Evolutionary conservation across 2,888 invertebrate species (phyloP).

Genomic region (Conus canariensis): DNA sequence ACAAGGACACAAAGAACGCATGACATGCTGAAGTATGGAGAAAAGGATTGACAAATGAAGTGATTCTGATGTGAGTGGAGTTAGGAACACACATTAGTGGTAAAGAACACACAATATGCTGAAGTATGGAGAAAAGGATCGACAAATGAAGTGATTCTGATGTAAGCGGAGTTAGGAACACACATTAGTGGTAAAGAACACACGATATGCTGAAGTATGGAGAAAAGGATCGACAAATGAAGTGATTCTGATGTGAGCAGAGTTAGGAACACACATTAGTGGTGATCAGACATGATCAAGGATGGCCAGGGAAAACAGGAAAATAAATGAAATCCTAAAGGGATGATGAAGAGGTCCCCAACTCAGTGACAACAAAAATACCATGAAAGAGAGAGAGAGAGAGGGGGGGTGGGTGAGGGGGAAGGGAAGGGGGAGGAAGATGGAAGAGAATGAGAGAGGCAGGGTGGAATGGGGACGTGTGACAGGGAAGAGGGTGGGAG

Average conservation of each 20-base stretch:
- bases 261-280: too few species aligned
- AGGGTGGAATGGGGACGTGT: too few species aligned
- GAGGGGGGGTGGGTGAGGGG: background rate
- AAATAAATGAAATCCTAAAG: too few species aligned
- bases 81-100: too few species aligned
- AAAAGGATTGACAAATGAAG: background rate
- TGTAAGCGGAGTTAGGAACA: too few species aligned
- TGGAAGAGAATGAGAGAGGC: too few species aligned
- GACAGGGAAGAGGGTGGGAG: too few species aligned
- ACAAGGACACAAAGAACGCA: background rate
- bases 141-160: background rate
- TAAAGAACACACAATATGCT: background rate
- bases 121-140: background rate
- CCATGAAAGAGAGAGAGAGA: background rate
- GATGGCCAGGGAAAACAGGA: too few species aligned
- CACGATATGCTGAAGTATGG: background rate
- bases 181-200: background rate
- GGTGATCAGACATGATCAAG: too few species aligned
- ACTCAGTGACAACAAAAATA: too few species aligned
- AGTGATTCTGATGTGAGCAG: background rate
- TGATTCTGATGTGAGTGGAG: too few species aligned
- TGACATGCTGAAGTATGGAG: background rate
- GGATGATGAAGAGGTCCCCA: too few species aligned
- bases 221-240: background rate
- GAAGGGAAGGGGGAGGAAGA: background rate